Conservation (phyloP, 2,113 vertebrate species). For the Oceanites oceanicus region DNA sequence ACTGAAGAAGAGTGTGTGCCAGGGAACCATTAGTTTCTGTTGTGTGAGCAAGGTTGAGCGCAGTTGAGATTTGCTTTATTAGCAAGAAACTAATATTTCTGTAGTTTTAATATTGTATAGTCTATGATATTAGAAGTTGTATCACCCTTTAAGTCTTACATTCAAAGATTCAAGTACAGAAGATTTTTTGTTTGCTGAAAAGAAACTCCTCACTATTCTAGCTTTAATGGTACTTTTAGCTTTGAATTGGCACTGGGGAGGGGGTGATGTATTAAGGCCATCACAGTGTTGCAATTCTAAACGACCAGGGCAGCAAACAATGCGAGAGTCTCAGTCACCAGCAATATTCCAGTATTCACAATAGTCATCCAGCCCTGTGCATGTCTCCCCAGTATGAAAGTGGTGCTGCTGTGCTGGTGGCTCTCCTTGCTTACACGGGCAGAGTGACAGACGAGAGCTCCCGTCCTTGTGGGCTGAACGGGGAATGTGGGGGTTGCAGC, state of each 20-base stretch:
- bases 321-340: neutral
- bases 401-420: neutral
- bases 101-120: neutral
- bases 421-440: neutral
- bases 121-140: neutral
- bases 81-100: neutral
- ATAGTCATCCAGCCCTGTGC: neutral
- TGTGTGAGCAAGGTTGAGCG: neutral
- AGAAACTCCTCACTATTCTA: neutral
- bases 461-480: rapidly evolving
- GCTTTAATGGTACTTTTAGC: neutral
- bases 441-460: neutral
- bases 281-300: neutral
- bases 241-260: neutral
- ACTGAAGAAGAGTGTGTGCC: neutral
- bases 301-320: neutral
- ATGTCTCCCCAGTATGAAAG: neutral
- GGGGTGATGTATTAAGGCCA: neutral
- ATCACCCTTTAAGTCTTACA: neutral
- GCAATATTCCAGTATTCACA: neutral
- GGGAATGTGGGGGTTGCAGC: rapidly evolving
- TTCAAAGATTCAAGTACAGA: neutral
- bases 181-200: neutral
- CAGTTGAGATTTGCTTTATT: neutral
- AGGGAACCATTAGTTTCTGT: neutral